These are phyloP conservation scores for Apistogramma diplotaenia DNA, from an alignment of 2,113 vertebrate species.

Conservation along the genomic window DNA sequence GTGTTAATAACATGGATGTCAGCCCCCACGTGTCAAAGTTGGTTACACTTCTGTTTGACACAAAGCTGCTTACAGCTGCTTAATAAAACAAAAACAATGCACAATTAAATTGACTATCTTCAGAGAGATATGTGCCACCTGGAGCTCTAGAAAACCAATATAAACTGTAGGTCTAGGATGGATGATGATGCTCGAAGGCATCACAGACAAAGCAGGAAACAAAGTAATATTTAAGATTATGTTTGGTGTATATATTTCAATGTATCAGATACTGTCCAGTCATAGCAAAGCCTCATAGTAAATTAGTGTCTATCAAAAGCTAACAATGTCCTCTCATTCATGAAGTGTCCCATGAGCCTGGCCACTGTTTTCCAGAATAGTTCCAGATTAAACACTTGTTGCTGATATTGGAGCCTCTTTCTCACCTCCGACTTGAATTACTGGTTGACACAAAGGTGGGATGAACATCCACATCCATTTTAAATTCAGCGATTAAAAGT, in stretches of 20 bases:
- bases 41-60: conserved; percentile 36
- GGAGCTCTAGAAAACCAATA: neutral
- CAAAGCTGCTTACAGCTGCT: conserved; percentile 12
- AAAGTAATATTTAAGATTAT: neutral
- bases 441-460: conserved; percentile 3
- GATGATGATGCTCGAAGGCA: neutral
- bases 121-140: neutral
- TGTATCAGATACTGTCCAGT: neutral
- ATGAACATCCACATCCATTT: neutral
- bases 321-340: neutral
- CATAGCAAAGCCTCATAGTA: neutral
- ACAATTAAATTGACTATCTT: conserved; percentile 9
- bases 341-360: neutral
- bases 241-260: neutral
- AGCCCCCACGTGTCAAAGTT: conserved; percentile 21
- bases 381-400: conserved; percentile 1
- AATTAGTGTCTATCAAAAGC: neutral
- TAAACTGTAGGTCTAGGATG: neutral
- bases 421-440: conserved; percentile 4
- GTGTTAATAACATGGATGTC: conserved; percentile 10
- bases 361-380: neutral
- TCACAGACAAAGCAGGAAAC: neutral
- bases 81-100: conserved; percentile 23
- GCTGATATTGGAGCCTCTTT: neutral
- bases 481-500: neutral